Percentiles rank a stretch among this genome's conserved stretches.
Evolutionary conservation across 2,113 vertebrate species (phyloP).

Genomic region (Sprattus sprattus): DNA sequence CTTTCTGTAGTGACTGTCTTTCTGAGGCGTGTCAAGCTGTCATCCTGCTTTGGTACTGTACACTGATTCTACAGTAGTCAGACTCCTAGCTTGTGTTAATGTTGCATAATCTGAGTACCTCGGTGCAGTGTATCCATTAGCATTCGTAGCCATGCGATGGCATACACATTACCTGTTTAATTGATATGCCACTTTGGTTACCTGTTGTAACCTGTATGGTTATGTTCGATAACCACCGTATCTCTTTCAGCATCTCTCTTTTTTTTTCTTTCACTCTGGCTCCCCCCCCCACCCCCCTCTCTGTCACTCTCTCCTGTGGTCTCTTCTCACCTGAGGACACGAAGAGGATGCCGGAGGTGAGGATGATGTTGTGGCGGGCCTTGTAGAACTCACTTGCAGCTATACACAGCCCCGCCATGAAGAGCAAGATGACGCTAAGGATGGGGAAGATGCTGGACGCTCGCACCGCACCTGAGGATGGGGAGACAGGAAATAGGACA

Average conservation of each 20-base stretch:
- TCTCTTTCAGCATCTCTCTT: neutral
- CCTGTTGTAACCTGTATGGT: neutral
- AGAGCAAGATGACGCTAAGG: constrained; percentile 98
- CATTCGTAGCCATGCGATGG: neutral
- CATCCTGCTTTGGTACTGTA: neutral
- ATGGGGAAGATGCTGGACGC: constrained; percentile 99
- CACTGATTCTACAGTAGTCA: constrained; percentile 16
- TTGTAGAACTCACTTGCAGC: constrained; percentile 99
- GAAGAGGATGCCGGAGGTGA: constrained; percentile 96
- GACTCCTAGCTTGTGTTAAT: neutral
- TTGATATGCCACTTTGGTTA: neutral
- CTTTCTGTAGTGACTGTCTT: constrained; percentile 20
- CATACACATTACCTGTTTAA: neutral
- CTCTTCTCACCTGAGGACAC: constrained; percentile 89
- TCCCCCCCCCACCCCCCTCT: neutral
- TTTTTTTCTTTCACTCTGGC: neutral
- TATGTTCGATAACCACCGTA: neutral
- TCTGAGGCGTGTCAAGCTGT: constrained; percentile 1
- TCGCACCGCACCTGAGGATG: constrained; percentile 88
- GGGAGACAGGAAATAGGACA: constrained; percentile 31
- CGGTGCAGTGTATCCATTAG: neutral
- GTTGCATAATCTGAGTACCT: neutral
- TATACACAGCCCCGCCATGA: constrained; percentile 98
- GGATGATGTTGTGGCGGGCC: constrained; percentile 99
- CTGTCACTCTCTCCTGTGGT: neutral